Evolutionary conservation across 2,888 invertebrate genomes (phyloP), one percentile per base, ranked within the genome.

Genomic region (Drosophila paranaensis): DNA sequence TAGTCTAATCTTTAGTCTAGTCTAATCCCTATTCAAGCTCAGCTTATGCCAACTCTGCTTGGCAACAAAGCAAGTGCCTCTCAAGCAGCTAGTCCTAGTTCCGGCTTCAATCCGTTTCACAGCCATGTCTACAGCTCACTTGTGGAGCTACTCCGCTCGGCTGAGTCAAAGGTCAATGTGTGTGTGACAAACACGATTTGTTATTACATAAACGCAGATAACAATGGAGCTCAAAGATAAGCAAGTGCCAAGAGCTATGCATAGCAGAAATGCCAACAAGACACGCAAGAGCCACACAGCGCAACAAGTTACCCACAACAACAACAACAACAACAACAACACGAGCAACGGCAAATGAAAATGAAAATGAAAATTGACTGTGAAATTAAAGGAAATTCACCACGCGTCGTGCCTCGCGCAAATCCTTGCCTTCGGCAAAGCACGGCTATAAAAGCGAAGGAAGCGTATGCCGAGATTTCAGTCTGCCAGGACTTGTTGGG

Each of bases 371-470:
- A 82, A 53, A 77, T 68, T 68, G 48, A 60, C 55, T 50, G 51
- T 33, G 58, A 51, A 77, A 66, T 78, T 71, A 61, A 80, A 68
- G 57, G 56, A 77, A 78, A 74, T 40, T 74, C 84, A 79, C 89
- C 82, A 88, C 77, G 61, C 71, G 55, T 37, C 60, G 46, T 39
- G 48, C 45, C 60, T 25, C 43, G 33, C 60, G 25, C 42, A 65
- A 63, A 60, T 73, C 75, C 58, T 70, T 13, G 65, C 79, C 60
- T 16, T 39, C 37, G 46, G 48, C 48, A 43, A 50, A 46, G 60
- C 27, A 9, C 27, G 58, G 61, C 84, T 89, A 89, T 86, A 86
- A 86, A 86, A 89, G 77, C 77, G 42, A 46, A 60, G 62, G 67
- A 50, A 42, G 63, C 56, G 72, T 48, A n/a, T 54, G 11, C 58